phyloP scores from a whole-genome alignment of 2,797 vertebrate species.

The Anas georgica region DNA sequence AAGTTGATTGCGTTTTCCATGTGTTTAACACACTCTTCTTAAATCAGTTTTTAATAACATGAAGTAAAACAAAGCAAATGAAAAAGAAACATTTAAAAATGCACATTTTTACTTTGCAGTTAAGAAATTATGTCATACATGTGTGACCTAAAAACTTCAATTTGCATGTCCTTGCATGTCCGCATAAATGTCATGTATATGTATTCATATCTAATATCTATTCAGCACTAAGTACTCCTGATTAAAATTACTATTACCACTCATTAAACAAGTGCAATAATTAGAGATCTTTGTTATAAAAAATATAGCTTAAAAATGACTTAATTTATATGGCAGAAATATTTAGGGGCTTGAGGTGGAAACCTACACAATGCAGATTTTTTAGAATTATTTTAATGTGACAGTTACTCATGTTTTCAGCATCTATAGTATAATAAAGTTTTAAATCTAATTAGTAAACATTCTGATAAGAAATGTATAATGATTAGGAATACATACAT shows the following conservation, averaged over 20 bases:
- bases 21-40: neutral
- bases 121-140: neutral
- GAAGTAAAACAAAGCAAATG: neutral
- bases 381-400: constrained; percentile 9
- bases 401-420: neutral
- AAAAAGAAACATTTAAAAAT: no score
- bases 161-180: neutral
- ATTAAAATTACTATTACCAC: constrained; percentile 1
- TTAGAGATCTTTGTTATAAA: neutral
- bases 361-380: neutral
- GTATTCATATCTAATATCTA: neutral
- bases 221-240: neutral
- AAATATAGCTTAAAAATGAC: neutral
- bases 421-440: neutral
- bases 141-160: neutral
- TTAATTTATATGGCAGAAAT: neutral
- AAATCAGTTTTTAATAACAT: neutral
- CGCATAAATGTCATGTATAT: constrained; percentile 13
- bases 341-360: neutral
- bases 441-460: neutral
- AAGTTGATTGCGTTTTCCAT: neutral
- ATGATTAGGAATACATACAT: neutral
- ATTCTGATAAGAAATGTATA: neutral
- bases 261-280: constrained; percentile 29
- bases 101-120: neutral